Evolutionary conservation across 2,797 vertebrate species (phyloP).

Genomic region (Hipposideros larvatus): DNA sequence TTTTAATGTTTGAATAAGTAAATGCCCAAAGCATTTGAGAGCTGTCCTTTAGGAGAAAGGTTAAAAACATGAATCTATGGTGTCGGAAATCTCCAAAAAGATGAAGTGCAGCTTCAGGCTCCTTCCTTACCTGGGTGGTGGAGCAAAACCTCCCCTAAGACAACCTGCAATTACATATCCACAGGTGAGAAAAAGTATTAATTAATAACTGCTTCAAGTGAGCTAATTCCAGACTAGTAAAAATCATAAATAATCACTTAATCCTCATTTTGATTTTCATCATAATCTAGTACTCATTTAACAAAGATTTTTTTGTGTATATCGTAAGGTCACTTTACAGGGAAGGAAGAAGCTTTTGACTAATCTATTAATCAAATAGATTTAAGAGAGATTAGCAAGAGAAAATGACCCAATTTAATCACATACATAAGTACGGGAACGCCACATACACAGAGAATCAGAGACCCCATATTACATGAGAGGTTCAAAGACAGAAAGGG

Average conservation of each 20-base stretch:
- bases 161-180: background rate
- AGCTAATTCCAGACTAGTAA: background rate
- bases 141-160: background rate
- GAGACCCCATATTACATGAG: background rate
- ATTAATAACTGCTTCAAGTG: background rate
- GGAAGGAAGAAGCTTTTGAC: background rate
- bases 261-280: background rate
- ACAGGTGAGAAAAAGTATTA: background rate
- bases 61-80: background rate
- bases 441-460: background rate
- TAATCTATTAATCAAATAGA: background rate
- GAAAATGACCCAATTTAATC: background rate
- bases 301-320: background rate
- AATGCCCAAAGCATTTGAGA: background rate
- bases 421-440: background rate
- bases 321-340: background rate
- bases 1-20: conserved; percentile 15
- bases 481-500: background rate
- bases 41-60: background rate
- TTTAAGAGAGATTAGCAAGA: background rate
- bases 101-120: background rate
- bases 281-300: background rate
- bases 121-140: no score
- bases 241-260: background rate
- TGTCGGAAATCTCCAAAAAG: background rate